Percentiles rank a stretch among this genome's conserved stretches.
These are phyloP conservation scores for Paradisaea rubra DNA, from an alignment of 2,113 vertebrate genomes.

Conservation along the genomic window DNA sequence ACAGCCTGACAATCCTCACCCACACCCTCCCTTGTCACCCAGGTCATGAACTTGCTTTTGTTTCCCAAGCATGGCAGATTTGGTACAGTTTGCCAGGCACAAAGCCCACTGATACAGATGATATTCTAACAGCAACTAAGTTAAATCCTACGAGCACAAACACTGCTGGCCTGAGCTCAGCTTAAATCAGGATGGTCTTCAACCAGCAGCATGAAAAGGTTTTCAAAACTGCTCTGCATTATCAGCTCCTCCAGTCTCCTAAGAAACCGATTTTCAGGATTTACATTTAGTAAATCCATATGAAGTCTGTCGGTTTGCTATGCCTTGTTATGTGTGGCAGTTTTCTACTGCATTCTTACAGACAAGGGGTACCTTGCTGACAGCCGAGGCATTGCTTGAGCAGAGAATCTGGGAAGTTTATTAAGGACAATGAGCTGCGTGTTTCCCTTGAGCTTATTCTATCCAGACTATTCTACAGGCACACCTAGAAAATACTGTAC, in stretches of 20 bases:
- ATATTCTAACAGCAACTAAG: background rate
- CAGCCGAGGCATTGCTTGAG: background rate
- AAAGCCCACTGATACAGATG: background rate
- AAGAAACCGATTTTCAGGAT: background rate
- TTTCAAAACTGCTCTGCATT: background rate
- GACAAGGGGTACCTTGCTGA: background rate
- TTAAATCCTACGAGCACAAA: background rate
- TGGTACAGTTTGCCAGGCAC: background rate
- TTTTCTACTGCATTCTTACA: background rate
- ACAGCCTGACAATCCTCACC: background rate
- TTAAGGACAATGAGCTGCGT: background rate
- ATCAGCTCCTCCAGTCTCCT: background rate
- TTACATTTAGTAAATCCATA: background rate
- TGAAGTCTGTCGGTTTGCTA: background rate
- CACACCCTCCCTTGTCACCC: background rate
- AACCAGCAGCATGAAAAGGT: background rate
- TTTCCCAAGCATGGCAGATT: background rate
- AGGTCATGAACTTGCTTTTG: background rate
- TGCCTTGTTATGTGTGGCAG: background rate
- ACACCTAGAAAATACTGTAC: background rate
- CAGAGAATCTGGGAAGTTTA: background rate
- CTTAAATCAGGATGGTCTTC: background rate
- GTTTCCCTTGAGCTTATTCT: background rate
- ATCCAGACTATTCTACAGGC: background rate
- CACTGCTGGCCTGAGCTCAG: background rate